These are phyloP conservation scores for Drosophila navojoa DNA, from an alignment of 1,140 invertebrate genomes.

Conservation along the genomic window DNA sequence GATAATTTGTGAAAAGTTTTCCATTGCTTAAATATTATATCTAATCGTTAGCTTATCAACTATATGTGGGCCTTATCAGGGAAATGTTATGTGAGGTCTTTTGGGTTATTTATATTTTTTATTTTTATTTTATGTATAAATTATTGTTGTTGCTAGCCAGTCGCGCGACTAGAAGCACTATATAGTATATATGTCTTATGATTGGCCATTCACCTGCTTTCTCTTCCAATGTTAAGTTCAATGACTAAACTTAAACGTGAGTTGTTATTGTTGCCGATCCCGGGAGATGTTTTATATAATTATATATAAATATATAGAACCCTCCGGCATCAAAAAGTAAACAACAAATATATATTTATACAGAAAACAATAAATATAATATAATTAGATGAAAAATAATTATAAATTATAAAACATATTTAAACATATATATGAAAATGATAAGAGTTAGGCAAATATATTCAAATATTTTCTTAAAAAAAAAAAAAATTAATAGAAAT, in stretches of 20 bases:
- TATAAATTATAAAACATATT: no score
- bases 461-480: no score
- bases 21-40: slow-evolving; percentile 23
- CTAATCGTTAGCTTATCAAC: slow-evolving; percentile 45
- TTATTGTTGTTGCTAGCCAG: slow-evolving; percentile 38
- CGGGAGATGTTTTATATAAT: background rate
- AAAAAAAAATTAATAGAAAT: no score
- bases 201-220: slow-evolving; percentile 2
- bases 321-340: no score
- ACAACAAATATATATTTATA: no score
- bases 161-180: slow-evolving; percentile 15
- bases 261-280: slow-evolving; percentile 43
- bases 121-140: background rate
- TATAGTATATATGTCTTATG: slow-evolving; percentile 7
- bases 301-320: no score
- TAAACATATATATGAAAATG: no score
- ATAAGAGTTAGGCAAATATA: no score
- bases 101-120: slow-evolving; percentile 16
- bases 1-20: background rate
- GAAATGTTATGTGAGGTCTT: slow-evolving; percentile 31
- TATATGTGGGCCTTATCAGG: slow-evolving; percentile 11
- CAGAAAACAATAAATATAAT: no score
- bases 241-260: slow-evolving; percentile 71
- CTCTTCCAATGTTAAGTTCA: slow-evolving; percentile 63
- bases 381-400: no score